Evolutionary conservation across 92 coral and sea anemone species (phyloP), one percentile per base, ranked within the genome.

Genomic region (Porites divaricata): DNA sequence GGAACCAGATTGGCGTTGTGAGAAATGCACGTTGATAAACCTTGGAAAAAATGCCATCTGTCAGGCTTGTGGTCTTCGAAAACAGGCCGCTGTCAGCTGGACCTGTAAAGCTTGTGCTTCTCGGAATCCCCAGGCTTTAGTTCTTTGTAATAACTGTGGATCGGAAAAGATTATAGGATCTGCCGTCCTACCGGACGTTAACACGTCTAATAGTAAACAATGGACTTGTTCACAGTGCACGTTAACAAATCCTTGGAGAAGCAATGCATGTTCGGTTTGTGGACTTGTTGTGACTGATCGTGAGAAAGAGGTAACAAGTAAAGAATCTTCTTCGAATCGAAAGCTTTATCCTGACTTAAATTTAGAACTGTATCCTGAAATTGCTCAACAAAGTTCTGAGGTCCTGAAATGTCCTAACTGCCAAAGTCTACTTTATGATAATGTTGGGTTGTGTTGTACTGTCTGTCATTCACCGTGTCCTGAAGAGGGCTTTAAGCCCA

Each of bases 401-500:
- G 88, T 91, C 62, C 85, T 97, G 21, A 95, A 95, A 80, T 97
- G 99, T 74, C 89, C 92, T 58, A 90, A 89, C 17, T 97, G 99
- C 91, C 97, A 93, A 85, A 95, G 98, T 35, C 80, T 93, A 49
- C 77, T 97, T 59, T 92, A 90, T 81, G 98, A 97, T 70, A 97
- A 95, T 83, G 89, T 84, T 7, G 93, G 94, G 17, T 54, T 78
- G 19, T 53, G n/a, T 56, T 97, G 99, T 25, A 85, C 89, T n/a
- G 95, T 95, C 12, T 97, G 99, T 78, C 95, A 92, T 1, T 83
- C 90, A 0, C 93, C 89, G 45, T 97, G 99, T 73, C 75, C 92
- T 35, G 85, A 90, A n/a, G 94, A 93, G n/a, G 98, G 98, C 23
- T 97, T 97, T 48, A 97, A 97, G 78, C 99, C 99, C 7, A 78